Base-by-base conservation (phyloP, 1,140 invertebrate genomes). In the Drosophila parabipectinata region DNA sequence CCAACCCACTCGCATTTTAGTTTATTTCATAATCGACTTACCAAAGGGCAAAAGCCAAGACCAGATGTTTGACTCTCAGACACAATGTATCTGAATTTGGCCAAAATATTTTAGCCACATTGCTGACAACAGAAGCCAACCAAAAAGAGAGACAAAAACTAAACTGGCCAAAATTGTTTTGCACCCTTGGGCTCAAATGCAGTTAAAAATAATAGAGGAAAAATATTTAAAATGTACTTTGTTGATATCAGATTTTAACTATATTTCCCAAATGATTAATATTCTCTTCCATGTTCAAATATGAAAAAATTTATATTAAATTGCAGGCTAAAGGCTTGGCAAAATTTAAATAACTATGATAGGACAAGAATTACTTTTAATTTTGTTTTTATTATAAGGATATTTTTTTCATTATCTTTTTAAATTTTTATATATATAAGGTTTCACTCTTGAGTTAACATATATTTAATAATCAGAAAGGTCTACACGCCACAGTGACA, bases 401-500 rank as follows among this genome's bases (percentile, higher is more conserved):
- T 21, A 3, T 21, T 3, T 21, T 1, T 21, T 21, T 21, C 0
- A 21, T 21, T 21, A 21, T 21, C 3, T 21, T 21, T 21, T 3
- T 3, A 21, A 21, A 21, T 21, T 21, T 21, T 21, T 1, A 21
- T 21, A 21, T 0, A 21, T 21, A 21, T 21, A 3, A 21, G 21
- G 21, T 3, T 3, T 21, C 3, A 3, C 21, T 21, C 21, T 21
- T 21, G 21, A 21, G 2, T 21, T 0, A 21, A 21, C 21, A 21
- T 21, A 21, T 21, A 3, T 21, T 21, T 2, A 21, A 21, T 15
- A 21, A 21, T 21, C 21, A 21, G 21, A 21, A 21, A 21, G 21
- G 21, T 21, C 21, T 30, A 41, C 7, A 53, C 1, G 2, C 44
- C 28, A 28, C 72, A 76, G 34, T 67, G 14, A 28, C 96, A 96